These are phyloP conservation scores for Acleris literana DNA, from an alignment of 2,888 invertebrate species.

Conservation along the genomic window DNA sequence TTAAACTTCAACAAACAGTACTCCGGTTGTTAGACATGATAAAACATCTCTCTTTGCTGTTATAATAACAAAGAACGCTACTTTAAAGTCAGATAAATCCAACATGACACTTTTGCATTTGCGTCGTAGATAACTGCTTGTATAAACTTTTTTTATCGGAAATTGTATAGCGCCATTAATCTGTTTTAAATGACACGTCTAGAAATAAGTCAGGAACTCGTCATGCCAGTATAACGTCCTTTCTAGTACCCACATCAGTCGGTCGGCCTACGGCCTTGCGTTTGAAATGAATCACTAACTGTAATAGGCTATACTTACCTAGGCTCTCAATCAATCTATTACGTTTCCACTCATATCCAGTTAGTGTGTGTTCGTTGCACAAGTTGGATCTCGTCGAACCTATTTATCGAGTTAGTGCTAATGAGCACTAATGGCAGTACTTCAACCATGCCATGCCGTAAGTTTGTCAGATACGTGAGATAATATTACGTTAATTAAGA, in stretches of 20 bases:
- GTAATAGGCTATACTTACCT: neutral
- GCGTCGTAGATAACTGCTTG: too few relatives aligned
- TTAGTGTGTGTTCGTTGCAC: constrained; percentile 4
- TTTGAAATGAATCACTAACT: neutral
- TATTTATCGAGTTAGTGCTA: constrained; percentile 57
- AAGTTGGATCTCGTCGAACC: constrained; percentile 42
- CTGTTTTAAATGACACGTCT: too few relatives aligned
- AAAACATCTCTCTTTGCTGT: neutral
- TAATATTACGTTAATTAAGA: neutral
- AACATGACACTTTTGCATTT: neutral
- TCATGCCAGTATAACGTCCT: too few relatives aligned
- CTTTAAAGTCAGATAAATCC: neutral
- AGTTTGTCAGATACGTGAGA: neutral
- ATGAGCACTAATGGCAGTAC: constrained; percentile 51
- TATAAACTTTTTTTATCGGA: too few relatives aligned
- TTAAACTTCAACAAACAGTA: constrained; percentile 9
- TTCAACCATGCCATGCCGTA: constrained; percentile 41
- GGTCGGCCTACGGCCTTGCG: neutral
- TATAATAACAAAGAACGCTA: neutral
- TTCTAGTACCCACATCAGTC: too few relatives aligned
- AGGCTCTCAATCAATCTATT: constrained; percentile 8
- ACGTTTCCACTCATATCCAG: constrained; percentile 5
- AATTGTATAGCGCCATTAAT: too few relatives aligned
- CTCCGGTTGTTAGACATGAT: constrained; percentile 4
- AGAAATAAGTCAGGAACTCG: too few relatives aligned